A percentile compares a stretch with the other conserved stretches of the same genome.
phyloP scores from a whole-genome alignment of 2,888 invertebrate genomes.

The Stenoptilia bipunctidactyla region DNA sequence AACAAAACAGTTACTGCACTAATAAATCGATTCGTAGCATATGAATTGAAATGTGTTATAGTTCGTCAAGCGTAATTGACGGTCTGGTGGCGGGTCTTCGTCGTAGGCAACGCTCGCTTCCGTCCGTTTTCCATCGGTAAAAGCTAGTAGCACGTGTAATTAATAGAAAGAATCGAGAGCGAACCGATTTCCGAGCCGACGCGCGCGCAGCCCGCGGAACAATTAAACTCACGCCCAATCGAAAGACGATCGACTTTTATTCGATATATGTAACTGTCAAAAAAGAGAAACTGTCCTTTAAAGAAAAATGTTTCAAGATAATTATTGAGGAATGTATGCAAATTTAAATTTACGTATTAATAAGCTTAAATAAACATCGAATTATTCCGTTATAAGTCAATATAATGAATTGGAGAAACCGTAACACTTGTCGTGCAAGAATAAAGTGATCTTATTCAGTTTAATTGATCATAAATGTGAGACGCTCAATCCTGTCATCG shows the following conservation, averaged over 20 bases:
- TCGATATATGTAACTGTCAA: no score
- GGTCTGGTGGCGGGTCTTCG: neutral
- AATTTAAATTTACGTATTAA: no score
- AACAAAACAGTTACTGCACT: no score
- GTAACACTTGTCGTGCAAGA: no score
- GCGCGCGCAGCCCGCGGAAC: slow-evolving; percentile 49
- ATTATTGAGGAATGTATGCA: no score
- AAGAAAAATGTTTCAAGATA: no score
- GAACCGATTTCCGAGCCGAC: slow-evolving; percentile 62
- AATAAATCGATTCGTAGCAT: no score
- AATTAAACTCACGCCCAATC: slow-evolving; percentile 16
- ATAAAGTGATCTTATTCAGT: neutral
- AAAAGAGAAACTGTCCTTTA: no score
- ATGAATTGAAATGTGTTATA: no score
- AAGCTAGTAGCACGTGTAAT: slow-evolving; percentile 49
- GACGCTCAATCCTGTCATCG: slow-evolving; percentile 16
- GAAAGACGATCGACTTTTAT: slow-evolving; percentile 8
- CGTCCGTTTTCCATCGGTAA: slow-evolving; percentile 55
- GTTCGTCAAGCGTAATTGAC: no score
- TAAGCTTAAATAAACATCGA: no score
- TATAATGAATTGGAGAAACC: no score
- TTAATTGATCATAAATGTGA: neutral
- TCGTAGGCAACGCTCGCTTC: slow-evolving; percentile 17
- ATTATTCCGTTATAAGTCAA: neutral
- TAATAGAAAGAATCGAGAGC: slow-evolving; percentile 60